Evolutionary conservation across 2,113 vertebrate genomes (phyloP), one percentile per base, ranked within the genome.

Genomic region (Egretta garzetta): DNA sequence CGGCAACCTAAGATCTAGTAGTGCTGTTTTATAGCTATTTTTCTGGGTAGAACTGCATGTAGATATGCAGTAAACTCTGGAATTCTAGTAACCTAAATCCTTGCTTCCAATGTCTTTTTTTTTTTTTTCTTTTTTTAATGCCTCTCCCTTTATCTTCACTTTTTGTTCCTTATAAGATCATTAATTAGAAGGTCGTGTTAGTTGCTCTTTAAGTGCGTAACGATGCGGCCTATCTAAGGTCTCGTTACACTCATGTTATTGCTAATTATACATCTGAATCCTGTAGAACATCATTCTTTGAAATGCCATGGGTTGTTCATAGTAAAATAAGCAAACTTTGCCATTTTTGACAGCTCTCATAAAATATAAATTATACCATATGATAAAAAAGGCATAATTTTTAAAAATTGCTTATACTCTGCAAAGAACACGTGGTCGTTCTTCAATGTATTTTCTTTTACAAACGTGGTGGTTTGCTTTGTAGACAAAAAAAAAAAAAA

Each of bases 151-250:
- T 90, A n/a, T 66, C 55, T 76, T 92, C 39, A 12, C 23, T 70
- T 86, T 87, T 91, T 87, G 7, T 47, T 71, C 30, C 10, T 41
- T 86, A 35, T 55, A 81, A 72, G 15, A 56, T 90, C 1, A 3
- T 94, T 95, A 90, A 86, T 94, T 93, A 86, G 81, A 86, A 86
- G 76, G 80, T 90, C 74, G 30, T 49, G 50, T 88, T 66, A 77
- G 24, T 76, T 88, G 55, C 30, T 68, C 37, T 96, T 80, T 64
- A 85, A 76, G 64, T 83, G 84, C 68, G 21, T 79, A 88, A 88
- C 58, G 53, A 73, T 81, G 63, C 50, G 76, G 77, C 74, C 60
- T 80, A 50, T 90, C 52, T 49, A 32, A 85, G 56, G 81, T 76
- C 74, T 86, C 33, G 6, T 94, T 95, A 84, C 22, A 22, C 60